Conservation (phyloP, 2,113 vertebrate genomes). For the Phalacrocorax brasilianus region DNA sequence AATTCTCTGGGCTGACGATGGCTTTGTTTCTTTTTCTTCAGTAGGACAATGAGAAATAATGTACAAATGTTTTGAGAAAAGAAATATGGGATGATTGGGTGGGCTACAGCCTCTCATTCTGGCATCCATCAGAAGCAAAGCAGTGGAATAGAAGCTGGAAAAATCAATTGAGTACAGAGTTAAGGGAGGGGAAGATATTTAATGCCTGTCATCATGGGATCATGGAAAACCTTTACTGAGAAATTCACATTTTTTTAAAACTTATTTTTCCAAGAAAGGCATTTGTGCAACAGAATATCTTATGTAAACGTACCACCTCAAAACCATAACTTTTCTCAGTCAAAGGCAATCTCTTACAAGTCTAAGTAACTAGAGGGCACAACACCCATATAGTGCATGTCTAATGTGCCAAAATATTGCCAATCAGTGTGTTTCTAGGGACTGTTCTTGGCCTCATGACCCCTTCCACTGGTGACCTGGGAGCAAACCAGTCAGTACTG, state of each 20-base stretch:
- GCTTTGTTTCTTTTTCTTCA: neutral
- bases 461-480: neutral
- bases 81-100: fast-evolving
- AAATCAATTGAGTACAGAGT: neutral
- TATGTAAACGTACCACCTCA: neutral
- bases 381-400: neutral
- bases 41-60: neutral
- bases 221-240: neutral
- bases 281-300: neutral
- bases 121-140: neutral
- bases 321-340: neutral
- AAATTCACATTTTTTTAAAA: neutral
- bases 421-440: neutral
- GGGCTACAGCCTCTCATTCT: neutral
- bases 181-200: neutral
- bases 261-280: neutral
- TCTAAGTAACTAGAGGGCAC: neutral
- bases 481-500: neutral
- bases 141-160: neutral
- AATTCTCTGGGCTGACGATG: neutral
- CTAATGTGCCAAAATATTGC: neutral
- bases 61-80: neutral
- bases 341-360: neutral
- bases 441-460: neutral
- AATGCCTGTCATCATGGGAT: neutral